phyloP scores from a whole-genome alignment of 2,888 invertebrate genomes.

The Drepanosiphum platanoidis region DNA sequence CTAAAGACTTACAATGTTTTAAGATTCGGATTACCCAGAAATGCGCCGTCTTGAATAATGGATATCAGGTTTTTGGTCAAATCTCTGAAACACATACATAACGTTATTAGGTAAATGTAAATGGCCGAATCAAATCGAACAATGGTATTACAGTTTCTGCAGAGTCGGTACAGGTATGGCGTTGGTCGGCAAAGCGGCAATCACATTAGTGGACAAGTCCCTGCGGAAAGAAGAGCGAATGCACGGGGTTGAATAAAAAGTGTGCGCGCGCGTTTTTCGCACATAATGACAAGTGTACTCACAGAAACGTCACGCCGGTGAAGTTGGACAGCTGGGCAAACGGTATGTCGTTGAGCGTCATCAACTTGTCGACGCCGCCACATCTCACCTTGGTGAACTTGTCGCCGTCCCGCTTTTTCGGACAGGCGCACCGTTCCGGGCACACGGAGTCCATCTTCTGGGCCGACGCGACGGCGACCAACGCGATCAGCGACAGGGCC shows the following conservation, averaged over 20 bases:
- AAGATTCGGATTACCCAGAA: slow-evolving; percentile 78
- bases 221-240: no score
- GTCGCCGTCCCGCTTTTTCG: slow-evolving; percentile 34
- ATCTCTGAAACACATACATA: slow-evolving; percentile 68
- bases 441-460: slow-evolving; percentile 26
- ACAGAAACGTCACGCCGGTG: slow-evolving; percentile 63
- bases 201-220: slow-evolving; percentile 75
- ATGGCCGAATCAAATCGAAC: no score
- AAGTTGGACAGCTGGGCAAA: slow-evolving; percentile 12
- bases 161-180: slow-evolving; percentile 73
- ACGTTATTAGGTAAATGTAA: not conserved
- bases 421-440: slow-evolving; percentile 38
- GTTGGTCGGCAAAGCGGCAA: slow-evolving; percentile 73
- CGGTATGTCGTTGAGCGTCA: slow-evolving; percentile 44
- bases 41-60: slow-evolving; percentile 78
- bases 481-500: not conserved
- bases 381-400: slow-evolving; percentile 47
- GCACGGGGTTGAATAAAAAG: no score
- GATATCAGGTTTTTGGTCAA: slow-evolving; percentile 82
- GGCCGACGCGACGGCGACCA: not conserved
- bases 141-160: slow-evolving; percentile 75
- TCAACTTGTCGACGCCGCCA: slow-evolving; percentile 48
- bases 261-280: no score
- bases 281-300: no score
- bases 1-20: slow-evolving; percentile 71